Evolutionary conservation across 2,113 vertebrate genomes (phyloP).

Genomic region (Gadus chalcogrammus): DNA sequence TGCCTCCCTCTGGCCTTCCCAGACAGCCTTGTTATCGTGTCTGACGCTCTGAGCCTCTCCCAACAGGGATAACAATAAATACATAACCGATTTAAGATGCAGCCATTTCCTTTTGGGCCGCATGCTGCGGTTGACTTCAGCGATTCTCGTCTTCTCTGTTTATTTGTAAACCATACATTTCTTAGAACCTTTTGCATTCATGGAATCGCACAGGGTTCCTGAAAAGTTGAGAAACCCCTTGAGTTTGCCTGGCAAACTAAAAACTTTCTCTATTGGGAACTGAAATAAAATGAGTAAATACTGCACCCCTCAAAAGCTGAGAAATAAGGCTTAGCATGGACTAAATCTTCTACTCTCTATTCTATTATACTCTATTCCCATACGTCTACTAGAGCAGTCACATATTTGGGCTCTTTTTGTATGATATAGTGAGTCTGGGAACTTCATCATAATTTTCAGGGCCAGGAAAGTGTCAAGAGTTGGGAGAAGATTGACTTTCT

Average conservation of each 20-base stretch:
- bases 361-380: conserved; percentile 4
- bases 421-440: conserved; percentile 4
- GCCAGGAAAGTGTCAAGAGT: conserved; percentile 1
- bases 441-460: neutral
- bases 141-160: no score
- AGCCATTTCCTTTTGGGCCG: neutral
- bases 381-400: neutral
- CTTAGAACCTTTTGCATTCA: no score
- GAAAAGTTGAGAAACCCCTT: no score
- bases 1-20: conserved; percentile 46
- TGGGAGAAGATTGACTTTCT: neutral
- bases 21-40: conserved; percentile 59
- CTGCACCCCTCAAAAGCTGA: neutral
- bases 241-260: no score
- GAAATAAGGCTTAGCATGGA: neutral
- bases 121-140: no score
- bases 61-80: conserved; percentile 54
- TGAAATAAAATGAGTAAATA: no score
- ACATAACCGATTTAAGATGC: conserved; percentile 41
- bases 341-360: neutral
- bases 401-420: neutral
- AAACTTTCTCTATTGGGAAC: no score
- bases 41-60: conserved; percentile 37
- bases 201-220: no score
- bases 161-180: no score